Evolutionary conservation across 2,888 invertebrate species (phyloP).

Genomic region (Leucophora obtusa): DNA sequence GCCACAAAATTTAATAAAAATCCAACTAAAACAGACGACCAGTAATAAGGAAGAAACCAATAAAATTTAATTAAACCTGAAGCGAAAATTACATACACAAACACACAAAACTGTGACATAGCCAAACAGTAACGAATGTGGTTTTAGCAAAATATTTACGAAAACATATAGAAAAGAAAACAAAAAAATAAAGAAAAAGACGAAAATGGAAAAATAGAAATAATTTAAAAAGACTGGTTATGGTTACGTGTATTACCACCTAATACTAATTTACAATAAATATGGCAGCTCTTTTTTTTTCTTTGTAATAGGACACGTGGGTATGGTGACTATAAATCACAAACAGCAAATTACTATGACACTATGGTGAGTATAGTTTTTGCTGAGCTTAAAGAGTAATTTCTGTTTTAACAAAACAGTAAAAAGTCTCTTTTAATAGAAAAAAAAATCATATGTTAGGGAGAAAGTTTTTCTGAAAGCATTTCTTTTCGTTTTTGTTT

Average conservation of each 20-base stretch:
- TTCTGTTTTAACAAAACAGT: too few species aligned
- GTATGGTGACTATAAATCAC: constrained; percentile 27
- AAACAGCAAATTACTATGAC: not conserved
- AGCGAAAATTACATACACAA: constrained; percentile 14
- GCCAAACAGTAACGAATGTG: not conserved
- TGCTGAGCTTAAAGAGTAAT: too few species aligned
- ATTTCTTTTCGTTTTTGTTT: too few species aligned
- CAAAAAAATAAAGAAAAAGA: not conserved
- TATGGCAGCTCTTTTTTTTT: constrained; percentile 21
- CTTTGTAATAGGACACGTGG: constrained; percentile 13
- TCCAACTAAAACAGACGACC: not conserved
- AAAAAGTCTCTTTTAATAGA: too few species aligned
- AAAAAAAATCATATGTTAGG: too few species aligned
- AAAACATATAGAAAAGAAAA: not conserved
- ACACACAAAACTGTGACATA: not conserved
- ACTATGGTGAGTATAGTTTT: too few species aligned
- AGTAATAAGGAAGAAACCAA: not conserved
- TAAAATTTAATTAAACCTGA: constrained; percentile 47
- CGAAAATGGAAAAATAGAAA: not conserved
- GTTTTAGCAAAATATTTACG: constrained; percentile 43
- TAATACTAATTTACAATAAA: not conserved
- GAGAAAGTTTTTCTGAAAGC: too few species aligned
- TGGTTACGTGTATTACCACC: not conserved
- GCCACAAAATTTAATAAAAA: constrained; percentile 36
- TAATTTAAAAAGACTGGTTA: not conserved